Evolutionary conservation across 2,888 invertebrate species (phyloP).

Genomic region (Archips crataeganus): DNA sequence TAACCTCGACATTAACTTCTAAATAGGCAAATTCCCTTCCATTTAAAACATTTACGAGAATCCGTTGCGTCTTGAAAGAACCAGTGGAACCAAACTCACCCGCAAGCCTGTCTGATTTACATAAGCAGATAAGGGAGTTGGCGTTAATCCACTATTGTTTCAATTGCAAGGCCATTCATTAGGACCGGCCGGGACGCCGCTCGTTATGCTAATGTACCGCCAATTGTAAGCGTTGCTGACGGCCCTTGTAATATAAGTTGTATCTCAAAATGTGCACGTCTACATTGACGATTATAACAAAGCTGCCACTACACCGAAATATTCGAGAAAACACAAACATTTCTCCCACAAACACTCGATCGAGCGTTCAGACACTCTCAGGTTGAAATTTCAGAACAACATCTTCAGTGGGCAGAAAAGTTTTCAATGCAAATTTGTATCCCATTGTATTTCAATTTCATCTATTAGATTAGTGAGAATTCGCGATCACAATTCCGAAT

Average conservation of each 20-base stretch:
- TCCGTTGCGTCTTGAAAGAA: slow-evolving; percentile 39
- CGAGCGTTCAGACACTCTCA: background rate
- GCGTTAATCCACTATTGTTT: slow-evolving; percentile 63
- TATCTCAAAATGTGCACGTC: slow-evolving; percentile 26
- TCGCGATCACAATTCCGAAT: slow-evolving; percentile 25
- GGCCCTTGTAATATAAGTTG: slow-evolving; percentile 40
- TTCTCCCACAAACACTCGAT: slow-evolving; percentile 2
- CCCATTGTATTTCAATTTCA: slow-evolving; percentile 25
- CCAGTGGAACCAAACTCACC: slow-evolving; percentile 40
- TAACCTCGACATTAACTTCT: slow-evolving; percentile 37
- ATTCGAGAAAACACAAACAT: slow-evolving; percentile 5
- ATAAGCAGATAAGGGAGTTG: slow-evolving; percentile 52
- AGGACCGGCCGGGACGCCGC: slow-evolving; percentile 60
- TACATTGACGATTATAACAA: slow-evolving; percentile 10
- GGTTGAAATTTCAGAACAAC: slow-evolving; percentile 19
- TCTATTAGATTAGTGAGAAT: slow-evolving; percentile 35
- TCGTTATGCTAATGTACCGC: slow-evolving; percentile 75
- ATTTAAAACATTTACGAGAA: slow-evolving; percentile 36
- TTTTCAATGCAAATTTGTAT: slow-evolving; percentile 34
- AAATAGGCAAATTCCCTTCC: slow-evolving; percentile 34
- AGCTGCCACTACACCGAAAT: background rate
- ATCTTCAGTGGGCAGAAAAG: slow-evolving; percentile 18
- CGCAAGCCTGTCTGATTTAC: slow-evolving; percentile 46
- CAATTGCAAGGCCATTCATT: slow-evolving; percentile 80
- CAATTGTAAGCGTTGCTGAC: slow-evolving; percentile 52